Conservation (phyloP, 2,113 vertebrate species). For the Collichthys lucidus region DNA sequence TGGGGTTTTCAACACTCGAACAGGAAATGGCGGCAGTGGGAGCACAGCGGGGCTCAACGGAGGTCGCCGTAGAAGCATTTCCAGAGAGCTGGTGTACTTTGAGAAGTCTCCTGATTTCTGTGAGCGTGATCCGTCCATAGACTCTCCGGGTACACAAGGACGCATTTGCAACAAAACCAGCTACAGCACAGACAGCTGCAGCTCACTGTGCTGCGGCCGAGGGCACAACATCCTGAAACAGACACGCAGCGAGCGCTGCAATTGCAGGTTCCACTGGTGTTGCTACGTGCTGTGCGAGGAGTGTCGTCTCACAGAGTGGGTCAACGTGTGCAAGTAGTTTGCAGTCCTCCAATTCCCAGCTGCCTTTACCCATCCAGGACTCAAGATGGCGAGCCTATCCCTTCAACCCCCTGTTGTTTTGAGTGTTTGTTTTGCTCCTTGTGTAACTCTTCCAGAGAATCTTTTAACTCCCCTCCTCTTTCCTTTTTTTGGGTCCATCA, state of each 20-base stretch:
- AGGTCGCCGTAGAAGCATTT: slow-evolving; percentile 82
- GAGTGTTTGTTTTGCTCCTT: slow-evolving; percentile 70
- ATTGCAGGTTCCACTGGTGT: slow-evolving; percentile 94
- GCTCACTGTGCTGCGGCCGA: slow-evolving; percentile 91
- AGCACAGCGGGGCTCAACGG: slow-evolving; percentile 57
- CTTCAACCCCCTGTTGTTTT: slow-evolving; percentile 48
- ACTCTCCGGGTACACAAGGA: slow-evolving; percentile 89
- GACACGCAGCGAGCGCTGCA: slow-evolving; percentile 89
- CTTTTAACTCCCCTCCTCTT: slow-evolving; percentile 60
- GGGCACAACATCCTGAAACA: slow-evolving; percentile 92
- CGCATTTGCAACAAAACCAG: slow-evolving; percentile 93
- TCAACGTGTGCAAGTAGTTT: slow-evolving; percentile 92
- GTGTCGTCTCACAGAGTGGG: slow-evolving; percentile 91
- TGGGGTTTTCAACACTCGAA: slow-evolving; percentile 89
- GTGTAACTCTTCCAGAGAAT: slow-evolving; percentile 76
- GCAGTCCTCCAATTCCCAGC: background rate
- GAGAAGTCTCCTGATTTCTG: slow-evolving; percentile 94
- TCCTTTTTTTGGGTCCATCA: slow-evolving; percentile 69
- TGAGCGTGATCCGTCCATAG: slow-evolving; percentile 84
- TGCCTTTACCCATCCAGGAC: slow-evolving; percentile 54
- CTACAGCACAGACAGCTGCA: slow-evolving; percentile 87
- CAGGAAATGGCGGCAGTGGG: slow-evolving; percentile 53
- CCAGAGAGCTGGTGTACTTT: slow-evolving; percentile 91
- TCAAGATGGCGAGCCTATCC: slow-evolving; percentile 62
- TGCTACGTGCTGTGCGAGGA: slow-evolving; percentile 94